phyloP scores from a whole-genome alignment of 2,113 vertebrate genomes.

The Cyanistes caeruleus region DNA sequence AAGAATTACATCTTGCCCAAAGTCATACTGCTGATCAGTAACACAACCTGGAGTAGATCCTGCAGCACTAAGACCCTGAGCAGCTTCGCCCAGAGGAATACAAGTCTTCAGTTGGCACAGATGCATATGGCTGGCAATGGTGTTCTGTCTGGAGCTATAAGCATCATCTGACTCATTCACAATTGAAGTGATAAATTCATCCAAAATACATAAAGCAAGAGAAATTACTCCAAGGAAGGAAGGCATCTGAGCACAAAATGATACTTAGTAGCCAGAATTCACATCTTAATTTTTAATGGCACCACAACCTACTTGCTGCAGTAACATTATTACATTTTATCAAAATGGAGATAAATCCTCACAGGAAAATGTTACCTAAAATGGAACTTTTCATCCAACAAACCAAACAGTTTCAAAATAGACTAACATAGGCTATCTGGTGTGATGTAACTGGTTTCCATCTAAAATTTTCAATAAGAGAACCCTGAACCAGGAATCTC shows the following conservation, averaged over 20 bases:
- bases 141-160: background rate
- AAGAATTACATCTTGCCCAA: background rate
- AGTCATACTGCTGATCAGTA: background rate
- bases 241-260: background rate
- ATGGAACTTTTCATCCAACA: background rate
- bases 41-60: background rate
- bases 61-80: background rate
- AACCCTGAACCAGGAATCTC: background rate
- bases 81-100: background rate
- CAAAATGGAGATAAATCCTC: background rate
- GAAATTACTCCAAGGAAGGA: background rate
- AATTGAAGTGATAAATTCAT: background rate
- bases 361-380: background rate
- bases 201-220: background rate
- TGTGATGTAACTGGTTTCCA: background rate
- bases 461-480: background rate
- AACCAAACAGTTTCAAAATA: background rate
- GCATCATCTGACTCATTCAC: background rate
- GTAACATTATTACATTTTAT: background rate
- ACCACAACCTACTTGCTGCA: background rate
- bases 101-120: background rate
- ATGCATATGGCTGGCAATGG: accelerated
- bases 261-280: background rate
- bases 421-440: background rate
- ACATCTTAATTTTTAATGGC: background rate